phyloP scores from a whole-genome alignment of 2,888 invertebrate species.

The Argyra leucocephala region DNA sequence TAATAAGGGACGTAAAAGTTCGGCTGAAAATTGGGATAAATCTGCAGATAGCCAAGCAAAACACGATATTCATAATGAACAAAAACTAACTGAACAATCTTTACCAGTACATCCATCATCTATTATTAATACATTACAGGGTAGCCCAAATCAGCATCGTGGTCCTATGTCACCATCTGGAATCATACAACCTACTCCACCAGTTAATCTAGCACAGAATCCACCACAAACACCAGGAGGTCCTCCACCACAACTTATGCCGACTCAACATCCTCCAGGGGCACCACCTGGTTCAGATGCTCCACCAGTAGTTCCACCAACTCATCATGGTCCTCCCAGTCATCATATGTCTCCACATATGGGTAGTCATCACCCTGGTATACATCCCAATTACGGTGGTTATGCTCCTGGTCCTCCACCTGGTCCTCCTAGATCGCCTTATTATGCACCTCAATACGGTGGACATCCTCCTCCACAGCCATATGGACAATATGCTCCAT shows the following conservation, averaged over 20 bases:
- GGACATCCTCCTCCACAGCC: conserved; percentile 40
- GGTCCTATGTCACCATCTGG: conserved; percentile 22
- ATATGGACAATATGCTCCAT: conserved; percentile 38
- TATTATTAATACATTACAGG: not conserved
- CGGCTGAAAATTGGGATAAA: conserved; percentile 20
- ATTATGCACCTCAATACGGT: conserved; percentile 42
- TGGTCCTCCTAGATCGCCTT: conserved; percentile 39
- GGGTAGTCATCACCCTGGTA: conserved; percentile 34
- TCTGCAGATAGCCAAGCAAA: not conserved
- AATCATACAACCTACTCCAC: conserved; percentile 14
- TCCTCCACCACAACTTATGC: conserved; percentile 12
- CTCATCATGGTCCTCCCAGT: conserved; percentile 31
- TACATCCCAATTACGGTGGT: conserved; percentile 37
- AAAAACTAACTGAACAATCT: not conserved
- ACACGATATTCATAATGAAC: not conserved
- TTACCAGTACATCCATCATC: not conserved
- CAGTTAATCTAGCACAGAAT: conserved; percentile 17
- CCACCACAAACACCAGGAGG: conserved; percentile 18
- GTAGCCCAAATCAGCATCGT: conserved; percentile 20
- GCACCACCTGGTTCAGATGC: conserved; percentile 18
- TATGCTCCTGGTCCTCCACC: conserved; percentile 39
- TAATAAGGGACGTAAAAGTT: conserved; percentile 14
- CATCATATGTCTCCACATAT: conserved; percentile 36
- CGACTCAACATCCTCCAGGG: not conserved
- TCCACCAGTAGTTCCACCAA: conserved; percentile 21